phyloP scores from a whole-genome alignment of 2,113 vertebrate genomes.

The Anas platyrhynchos region DNA sequence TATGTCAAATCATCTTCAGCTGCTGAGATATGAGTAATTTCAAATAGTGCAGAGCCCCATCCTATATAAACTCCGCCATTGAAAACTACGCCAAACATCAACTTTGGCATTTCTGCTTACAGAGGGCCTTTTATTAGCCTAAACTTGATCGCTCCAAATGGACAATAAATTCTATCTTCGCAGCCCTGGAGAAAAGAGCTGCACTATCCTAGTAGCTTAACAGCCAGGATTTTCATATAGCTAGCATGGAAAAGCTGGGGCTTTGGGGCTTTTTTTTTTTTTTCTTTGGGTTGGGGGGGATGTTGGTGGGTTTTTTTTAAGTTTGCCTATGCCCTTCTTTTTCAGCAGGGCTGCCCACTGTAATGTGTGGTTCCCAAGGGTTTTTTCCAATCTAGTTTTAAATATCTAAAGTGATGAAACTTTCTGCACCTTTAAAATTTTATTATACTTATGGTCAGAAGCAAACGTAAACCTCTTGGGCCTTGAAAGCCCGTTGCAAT shows the following conservation, averaged over 20 bases:
- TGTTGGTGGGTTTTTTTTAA: not conserved
- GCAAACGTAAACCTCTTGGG: constrained; percentile 62
- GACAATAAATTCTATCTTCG: constrained; percentile 65
- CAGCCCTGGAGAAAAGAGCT: not conserved
- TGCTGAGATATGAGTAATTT: constrained; percentile 21
- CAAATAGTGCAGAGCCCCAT: not conserved
- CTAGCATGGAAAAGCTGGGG: not conserved
- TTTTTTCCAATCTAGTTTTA: constrained; percentile 43
- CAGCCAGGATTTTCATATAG: constrained; percentile 34
- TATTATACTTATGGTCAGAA: constrained; percentile 48
- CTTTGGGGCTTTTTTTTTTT: not conserved
- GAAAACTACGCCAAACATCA: constrained; percentile 41
- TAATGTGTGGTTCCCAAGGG: not conserved
- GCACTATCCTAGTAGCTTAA: constrained; percentile 35
- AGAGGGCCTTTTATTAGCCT: constrained; percentile 60
- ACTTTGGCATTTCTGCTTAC: constrained; percentile 54
- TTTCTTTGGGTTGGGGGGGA: not conserved
- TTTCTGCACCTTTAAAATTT: constrained; percentile 58
- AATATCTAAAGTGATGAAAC: constrained; percentile 56
- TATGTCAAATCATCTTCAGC: constrained; percentile 14
- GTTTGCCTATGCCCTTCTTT: not conserved
- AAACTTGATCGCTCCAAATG: constrained; percentile 62
- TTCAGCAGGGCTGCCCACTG: not conserved
- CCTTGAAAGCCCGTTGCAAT: constrained; percentile 53
- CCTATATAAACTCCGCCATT: constrained; percentile 31